Conservation (phyloP, 2,113 vertebrate genomes). For the Macheiramphus alcinus region DNA sequence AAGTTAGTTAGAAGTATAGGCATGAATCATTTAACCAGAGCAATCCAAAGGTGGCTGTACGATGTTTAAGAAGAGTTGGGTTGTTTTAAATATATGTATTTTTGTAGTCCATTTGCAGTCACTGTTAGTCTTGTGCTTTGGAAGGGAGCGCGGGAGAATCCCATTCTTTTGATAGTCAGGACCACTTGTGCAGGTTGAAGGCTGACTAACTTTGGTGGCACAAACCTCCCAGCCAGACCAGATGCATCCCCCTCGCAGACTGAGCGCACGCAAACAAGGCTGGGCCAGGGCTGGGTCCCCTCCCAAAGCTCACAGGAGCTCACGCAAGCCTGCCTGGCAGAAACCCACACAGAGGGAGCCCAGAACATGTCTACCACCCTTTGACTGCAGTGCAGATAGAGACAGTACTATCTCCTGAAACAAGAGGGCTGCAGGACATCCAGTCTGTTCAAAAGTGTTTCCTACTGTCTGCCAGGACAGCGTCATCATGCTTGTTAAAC, state of each 20-base stretch:
- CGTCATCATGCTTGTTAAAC: not conserved
- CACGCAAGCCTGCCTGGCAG: not conserved
- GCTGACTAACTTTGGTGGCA: not conserved
- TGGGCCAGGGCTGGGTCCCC: not conserved
- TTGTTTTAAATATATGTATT: not conserved
- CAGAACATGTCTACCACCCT: not conserved
- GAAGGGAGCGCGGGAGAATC: rapidly evolving
- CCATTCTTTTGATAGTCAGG: not conserved
- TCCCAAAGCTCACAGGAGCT: not conserved
- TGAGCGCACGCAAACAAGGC: too few relatives aligned
- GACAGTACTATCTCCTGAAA: not conserved
- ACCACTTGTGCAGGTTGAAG: not conserved
- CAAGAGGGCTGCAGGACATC: not conserved
- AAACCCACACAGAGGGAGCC: not conserved
- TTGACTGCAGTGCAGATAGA: not conserved
- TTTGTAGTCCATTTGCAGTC: not conserved
- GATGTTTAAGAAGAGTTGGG: not conserved
- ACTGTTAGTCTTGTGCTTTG: not conserved
- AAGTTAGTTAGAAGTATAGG: not conserved
- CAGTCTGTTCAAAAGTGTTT: not conserved
- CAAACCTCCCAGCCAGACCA: not conserved
- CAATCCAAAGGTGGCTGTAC: not conserved
- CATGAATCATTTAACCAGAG: not conserved
- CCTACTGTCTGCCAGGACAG: not conserved
- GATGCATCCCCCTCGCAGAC: not conserved